Conservation (phyloP, 2,888 invertebrate species). For the Philaethria dido region DNA sequence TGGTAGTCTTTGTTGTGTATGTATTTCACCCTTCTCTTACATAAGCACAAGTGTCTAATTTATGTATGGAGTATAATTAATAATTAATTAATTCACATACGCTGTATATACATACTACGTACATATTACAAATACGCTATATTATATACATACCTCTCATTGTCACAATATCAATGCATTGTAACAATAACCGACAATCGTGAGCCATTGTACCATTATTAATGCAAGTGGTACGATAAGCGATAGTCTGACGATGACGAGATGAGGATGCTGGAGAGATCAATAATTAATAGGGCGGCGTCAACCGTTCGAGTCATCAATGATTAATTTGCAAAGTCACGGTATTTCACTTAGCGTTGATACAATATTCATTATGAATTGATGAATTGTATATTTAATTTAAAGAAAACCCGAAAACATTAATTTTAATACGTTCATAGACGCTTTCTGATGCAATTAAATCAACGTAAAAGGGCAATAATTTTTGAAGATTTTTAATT, state of each 20-base stretch:
- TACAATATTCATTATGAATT: not conserved
- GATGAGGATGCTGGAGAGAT: not conserved
- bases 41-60: too few species aligned
- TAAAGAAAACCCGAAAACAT: too few species aligned
- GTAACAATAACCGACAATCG: not conserved
- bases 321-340: constrained; percentile 1
- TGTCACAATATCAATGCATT: not conserved
- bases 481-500: too few species aligned
- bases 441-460: too few species aligned
- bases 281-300: not conserved
- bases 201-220: not conserved
- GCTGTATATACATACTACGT: not conserved
- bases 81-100: not conserved
- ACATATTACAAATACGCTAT: too few species aligned
- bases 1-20: too few species aligned
- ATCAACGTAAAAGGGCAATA: too few species aligned
- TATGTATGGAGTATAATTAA: too few species aligned
- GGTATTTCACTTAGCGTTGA: not conserved
- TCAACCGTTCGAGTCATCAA: not conserved
- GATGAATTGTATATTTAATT: too few species aligned
- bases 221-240: not conserved
- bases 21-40: too few species aligned
- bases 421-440: too few species aligned
- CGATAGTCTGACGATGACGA: not conserved
- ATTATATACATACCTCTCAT: not conserved